Evolutionary conservation across 1,140 invertebrate species (phyloP).

Genomic region (Rhagoletis zephyria): DNA sequence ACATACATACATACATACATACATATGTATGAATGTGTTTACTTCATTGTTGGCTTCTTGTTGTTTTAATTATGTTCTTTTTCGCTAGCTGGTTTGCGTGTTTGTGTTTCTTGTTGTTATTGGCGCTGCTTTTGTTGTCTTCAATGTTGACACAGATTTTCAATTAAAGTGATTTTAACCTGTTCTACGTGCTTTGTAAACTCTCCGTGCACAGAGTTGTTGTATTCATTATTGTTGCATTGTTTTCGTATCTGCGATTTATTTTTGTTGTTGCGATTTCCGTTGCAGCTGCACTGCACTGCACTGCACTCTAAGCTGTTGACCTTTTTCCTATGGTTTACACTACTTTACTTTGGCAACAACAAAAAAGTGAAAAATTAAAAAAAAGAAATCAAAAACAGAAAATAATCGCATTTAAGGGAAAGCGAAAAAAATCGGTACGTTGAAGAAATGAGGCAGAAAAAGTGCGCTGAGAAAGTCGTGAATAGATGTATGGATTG

Average conservation of each 20-base stretch:
- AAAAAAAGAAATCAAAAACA: not conserved
- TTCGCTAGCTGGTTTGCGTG: no score
- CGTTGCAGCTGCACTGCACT: not conserved
- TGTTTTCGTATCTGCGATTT: not conserved
- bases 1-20: no score
- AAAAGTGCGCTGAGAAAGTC: not conserved
- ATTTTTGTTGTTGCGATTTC: not conserved
- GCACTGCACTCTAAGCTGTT: not conserved
- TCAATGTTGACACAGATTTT: slow-evolving; percentile 53
- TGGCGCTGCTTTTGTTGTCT: slow-evolving; percentile 18
- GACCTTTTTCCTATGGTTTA: slow-evolving; percentile 28
- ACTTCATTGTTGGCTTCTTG: not conserved
- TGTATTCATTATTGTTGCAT: slow-evolving; percentile 8
- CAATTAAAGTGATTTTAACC: slow-evolving; percentile 52
- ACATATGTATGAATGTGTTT: not conserved
- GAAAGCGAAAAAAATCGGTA: not conserved
- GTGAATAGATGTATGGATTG: slow-evolving; percentile 1
- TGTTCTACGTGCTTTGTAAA: slow-evolving; percentile 39
- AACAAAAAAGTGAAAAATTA: not conserved
- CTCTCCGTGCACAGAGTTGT: slow-evolving; percentile 23
- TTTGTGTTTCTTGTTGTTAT: not conserved
- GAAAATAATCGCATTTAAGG: not conserved
- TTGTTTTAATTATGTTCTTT: not conserved
- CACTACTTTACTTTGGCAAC: not conserved
- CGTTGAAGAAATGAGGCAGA: not conserved